These are phyloP conservation scores for Emesis furor DNA, from an alignment of 2,888 invertebrate genomes.

Conservation along the genomic window DNA sequence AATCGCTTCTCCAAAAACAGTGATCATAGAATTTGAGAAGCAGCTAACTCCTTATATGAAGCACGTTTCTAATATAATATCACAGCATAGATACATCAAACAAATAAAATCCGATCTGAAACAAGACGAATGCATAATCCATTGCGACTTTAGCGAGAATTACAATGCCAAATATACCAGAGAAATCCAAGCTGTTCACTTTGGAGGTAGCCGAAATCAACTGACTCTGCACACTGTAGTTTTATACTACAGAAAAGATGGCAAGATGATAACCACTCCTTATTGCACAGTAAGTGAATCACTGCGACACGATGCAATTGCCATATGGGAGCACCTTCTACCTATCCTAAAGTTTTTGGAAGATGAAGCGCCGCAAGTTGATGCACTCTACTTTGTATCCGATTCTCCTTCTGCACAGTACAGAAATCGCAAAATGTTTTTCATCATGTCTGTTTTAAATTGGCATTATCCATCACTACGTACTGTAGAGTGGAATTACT, in stretches of 20 bases:
- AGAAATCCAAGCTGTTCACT: conserved; percentile 22
- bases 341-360: conserved; percentile 1
- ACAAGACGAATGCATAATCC: conserved; percentile 2
- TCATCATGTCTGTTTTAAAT: too few species aligned
- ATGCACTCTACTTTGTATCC: not conserved
- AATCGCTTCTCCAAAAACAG: conserved; percentile 8
- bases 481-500: too few species aligned
- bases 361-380: not conserved
- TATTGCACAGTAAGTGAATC: too few species aligned
- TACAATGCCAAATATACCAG: conserved; percentile 3
- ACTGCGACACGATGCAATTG: not conserved
- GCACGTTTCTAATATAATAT: conserved; percentile 4
- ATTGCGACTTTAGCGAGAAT: conserved; percentile 24
- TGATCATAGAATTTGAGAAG: not conserved
- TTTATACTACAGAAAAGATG: conserved; percentile 6
- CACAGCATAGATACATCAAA: conserved; percentile 7
- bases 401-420: conserved; percentile 4
- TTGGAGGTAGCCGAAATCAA: conserved; percentile 12
- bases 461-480: too few species aligned
- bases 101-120: conserved; percentile 1
- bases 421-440: not conserved
- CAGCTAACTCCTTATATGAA: not conserved
- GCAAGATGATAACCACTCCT: not conserved
- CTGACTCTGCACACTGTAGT: conserved; percentile 19
- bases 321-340: not conserved